Evolutionary conservation across 2,888 invertebrate species (phyloP).

Genomic region (Aleiodes alternator): DNA sequence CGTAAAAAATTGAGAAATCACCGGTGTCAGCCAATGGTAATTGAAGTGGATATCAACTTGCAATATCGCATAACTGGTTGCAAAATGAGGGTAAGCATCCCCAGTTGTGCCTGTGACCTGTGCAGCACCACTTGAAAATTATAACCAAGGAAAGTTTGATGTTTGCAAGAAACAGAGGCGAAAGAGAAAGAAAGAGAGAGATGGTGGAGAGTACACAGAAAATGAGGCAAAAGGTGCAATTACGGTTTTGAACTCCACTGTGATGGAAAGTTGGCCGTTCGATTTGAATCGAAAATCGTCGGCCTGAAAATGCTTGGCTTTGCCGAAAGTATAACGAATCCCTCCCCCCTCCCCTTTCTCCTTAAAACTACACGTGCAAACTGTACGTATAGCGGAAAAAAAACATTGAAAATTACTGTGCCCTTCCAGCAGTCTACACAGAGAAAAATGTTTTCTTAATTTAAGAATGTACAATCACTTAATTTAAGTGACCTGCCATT

Average conservation of each 20-base stretch:
- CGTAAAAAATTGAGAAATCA: conserved; percentile 19
- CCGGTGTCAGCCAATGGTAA: conserved; percentile 11
- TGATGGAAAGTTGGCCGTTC: conserved; percentile 6
- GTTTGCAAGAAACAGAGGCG: conserved; percentile 8
- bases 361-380: not conserved
- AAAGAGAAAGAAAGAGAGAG: not conserved
- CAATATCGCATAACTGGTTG: conserved; percentile 6
- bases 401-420: too few species aligned
- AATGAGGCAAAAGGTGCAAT: not conserved
- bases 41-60: conserved; percentile 32
- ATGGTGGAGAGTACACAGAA: too few species aligned
- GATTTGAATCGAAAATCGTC: conserved; percentile 23
- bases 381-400: too few species aligned
- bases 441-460: too few species aligned
- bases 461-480: too few species aligned
- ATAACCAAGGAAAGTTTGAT: conserved; percentile 31
- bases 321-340: not conserved
- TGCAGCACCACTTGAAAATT: conserved; percentile 28
- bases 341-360: too few species aligned
- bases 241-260: not conserved
- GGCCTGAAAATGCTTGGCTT: not conserved
- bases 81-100: conserved; percentile 36
- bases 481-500: too few species aligned
- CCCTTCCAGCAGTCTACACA: too few species aligned
- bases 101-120: not conserved